A percentile compares a stretch with the other conserved stretches of the same genome.
These are phyloP conservation scores for Eretmocerus hayati DNA, from an alignment of 2,888 invertebrate genomes.

Conservation along the genomic window DNA sequence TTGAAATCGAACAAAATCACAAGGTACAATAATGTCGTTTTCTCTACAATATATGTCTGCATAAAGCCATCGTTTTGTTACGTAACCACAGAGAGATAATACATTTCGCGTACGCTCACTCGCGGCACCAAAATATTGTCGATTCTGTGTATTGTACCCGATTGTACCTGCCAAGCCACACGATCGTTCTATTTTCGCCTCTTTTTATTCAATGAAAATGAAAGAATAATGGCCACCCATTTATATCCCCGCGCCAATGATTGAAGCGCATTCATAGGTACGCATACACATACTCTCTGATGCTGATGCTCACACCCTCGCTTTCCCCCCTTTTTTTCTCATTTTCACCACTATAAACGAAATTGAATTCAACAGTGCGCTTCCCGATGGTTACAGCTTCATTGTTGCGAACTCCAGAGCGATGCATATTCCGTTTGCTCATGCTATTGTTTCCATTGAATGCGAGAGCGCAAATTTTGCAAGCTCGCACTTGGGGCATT, in stretches of 20 bases:
- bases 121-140: neutral
- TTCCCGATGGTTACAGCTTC: constrained; percentile 12
- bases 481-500: no score
- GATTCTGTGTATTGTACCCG: neutral
- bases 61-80: neutral
- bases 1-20: no score
- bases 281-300: neutral
- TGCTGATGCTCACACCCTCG: neutral
- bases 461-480: constrained; percentile 1
- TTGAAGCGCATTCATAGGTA: neutral
- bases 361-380: constrained; percentile 15
- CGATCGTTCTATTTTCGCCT: neutral
- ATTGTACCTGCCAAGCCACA: neutral
- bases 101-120: neutral
- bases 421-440: neutral
- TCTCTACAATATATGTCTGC: neutral
- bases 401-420: constrained; percentile 3
- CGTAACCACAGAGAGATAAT: neutral
- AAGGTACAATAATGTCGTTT: no score
- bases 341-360: neutral
- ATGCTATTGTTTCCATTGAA: neutral
- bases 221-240: no score
- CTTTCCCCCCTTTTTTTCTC: neutral
- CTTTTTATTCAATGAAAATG: no score
- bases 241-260: neutral